Evolutionary conservation across 1,140 invertebrate species (phyloP), one percentile per base, ranked within the genome.

Genomic region (Bombus terrestris): DNA sequence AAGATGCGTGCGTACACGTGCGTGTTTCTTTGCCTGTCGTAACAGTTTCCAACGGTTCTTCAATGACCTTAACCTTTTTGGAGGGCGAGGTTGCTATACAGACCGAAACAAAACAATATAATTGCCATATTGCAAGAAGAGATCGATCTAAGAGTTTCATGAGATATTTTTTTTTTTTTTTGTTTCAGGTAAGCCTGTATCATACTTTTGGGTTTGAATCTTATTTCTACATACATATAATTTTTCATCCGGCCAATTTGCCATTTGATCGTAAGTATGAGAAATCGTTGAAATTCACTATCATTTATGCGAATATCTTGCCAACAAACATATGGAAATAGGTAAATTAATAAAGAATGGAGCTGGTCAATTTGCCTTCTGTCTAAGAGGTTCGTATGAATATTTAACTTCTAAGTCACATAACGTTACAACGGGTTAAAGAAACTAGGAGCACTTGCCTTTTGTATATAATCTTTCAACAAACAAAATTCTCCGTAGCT

Each of bases 171-270:
- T 78, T 79, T 74, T 92, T 32, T 32, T 32, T 32, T 32, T 43
- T 92, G 90, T 89, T 94, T 43, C 91, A 94, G 93, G 94, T 94
- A 94, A 94, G 94, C 92, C 82, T 87, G 89, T 89, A 41, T 35
- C 64, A 53, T 76, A 35, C 69, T 72, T 66, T 57, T 57, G 64
- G 59, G 41, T 57, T 47, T 28, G 35, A n/a, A 83, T 53, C 79
- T 68, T 37, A 79, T 43, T 72, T 78, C 64, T 37, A 59, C 47
- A 3, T 53, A 53, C 47, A 8, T 53, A 22, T 53, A 37, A 80
- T 39, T 53, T 79, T 35, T 79, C 59, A 12, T 59, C n/a, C 57
- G 32, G 35, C 35, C 59, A 53, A 43, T 47, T 62, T 84, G 28
- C 47, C 28, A 43, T 47, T 53, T 35, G 57, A 86, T 74, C 66